Base-by-base conservation (phyloP, 1,140 invertebrate species). In the Drosophila arawakana region DNA sequence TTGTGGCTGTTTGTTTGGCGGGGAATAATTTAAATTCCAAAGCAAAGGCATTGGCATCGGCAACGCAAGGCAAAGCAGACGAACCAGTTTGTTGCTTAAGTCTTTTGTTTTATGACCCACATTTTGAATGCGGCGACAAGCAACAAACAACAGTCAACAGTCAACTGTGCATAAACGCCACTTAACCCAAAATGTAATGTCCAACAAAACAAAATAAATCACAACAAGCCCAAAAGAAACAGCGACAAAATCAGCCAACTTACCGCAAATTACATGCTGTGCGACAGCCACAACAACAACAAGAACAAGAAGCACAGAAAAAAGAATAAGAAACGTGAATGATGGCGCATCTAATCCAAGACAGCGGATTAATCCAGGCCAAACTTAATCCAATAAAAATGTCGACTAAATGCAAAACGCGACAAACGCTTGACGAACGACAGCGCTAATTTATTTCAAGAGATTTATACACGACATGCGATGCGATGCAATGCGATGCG, bases 381-480 rank as follows among this genome's bases (percentile, higher is more conserved):
- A 88, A 80, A 68, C 78, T 81, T 89, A 80, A 78, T 67, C 83
- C 83, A 88, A 88, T 88, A 89, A 88, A 88, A 88, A 83, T 89
- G 83, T 80, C 84, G 71, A 73, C 66, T 73, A 78, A 89, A 84
- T 84, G 74, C 80, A 80, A 30, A 80, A 80, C 72, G 73, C 83
- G 80, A 88, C 83, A 82, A 88, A 88, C 80, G 76, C 80, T 80
- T 83, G 80, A 88, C 73, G 83, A 78, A 79, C 77, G 82, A 81
- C 82, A 81, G 78, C 77, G 83, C 81, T 88, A 85, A 88, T 85
- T 85, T 85, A 85, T 81, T 77, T 86, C 25, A 76, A 78, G 81
- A 85, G 81, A 62, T 67, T 76, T 85, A 76, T 86, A 50, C 39
- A n/a, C 44, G 21, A 46, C 60, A 65, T 34, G 54, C 54, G 25